Percentiles rank a stretch among this genome's conserved stretches.
These are phyloP conservation scores for Oostethus manadensis DNA, from an alignment of 2,113 vertebrate genomes.

Conservation along the genomic window DNA sequence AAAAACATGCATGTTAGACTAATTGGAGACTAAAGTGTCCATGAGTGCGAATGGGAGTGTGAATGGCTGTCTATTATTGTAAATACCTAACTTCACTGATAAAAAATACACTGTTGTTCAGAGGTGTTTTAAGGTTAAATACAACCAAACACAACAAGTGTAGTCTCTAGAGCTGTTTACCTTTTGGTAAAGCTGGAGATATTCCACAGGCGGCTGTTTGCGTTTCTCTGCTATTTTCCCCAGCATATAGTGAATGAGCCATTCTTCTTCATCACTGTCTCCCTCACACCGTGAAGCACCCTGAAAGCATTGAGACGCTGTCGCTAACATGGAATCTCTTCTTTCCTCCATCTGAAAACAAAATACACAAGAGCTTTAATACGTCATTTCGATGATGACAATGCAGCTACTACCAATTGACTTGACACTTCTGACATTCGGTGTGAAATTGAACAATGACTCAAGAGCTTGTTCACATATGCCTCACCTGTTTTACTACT, in stretches of 20 bases:
- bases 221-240: conserved; percentile 97
- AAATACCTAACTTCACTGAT: not conserved
- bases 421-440: conserved; percentile 7
- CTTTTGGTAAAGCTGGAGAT: conserved; percentile 88
- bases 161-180: conserved; percentile 36
- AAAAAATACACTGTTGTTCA: not conserved
- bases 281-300: conserved; percentile 87
- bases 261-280: conserved; percentile 93
- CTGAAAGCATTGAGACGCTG: conserved; percentile 84
- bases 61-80: not conserved
- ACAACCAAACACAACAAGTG: not conserved
- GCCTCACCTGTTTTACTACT: conserved; percentile 85
- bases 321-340: conserved; percentile 88
- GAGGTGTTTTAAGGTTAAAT: not conserved
- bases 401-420: not conserved
- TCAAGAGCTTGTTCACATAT: not conserved
- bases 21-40: too few relatives aligned
- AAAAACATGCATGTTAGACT: too few relatives aligned
- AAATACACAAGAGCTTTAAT: conserved; percentile 3
- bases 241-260: conserved; percentile 99
- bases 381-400: conserved; percentile 7
- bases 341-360: conserved; percentile 84
- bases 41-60: too few relatives aligned
- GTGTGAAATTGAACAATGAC: not conserved
- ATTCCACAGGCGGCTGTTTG: conserved; percentile 77